phyloP scores from a whole-genome alignment of 2,113 vertebrate genomes.

The Boulengeromyrus knoepffleri region DNA sequence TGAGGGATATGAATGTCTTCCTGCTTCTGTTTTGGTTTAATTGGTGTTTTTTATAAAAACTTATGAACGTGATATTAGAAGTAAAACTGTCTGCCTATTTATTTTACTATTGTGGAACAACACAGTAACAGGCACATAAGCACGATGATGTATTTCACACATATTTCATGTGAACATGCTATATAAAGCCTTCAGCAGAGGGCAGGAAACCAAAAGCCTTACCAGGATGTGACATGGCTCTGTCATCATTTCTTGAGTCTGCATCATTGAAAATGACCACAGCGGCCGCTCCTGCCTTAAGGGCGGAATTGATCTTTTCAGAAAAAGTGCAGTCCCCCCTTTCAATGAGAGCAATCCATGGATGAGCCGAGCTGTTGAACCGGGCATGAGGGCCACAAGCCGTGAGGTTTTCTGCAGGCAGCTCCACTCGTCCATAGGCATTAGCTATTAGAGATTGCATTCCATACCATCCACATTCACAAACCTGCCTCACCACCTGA shows the following conservation, averaged over 20 bases:
- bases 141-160: background rate
- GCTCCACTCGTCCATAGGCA: constrained; percentile 46
- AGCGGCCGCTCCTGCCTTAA: constrained; percentile 52
- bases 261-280: constrained; percentile 62
- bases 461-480: constrained; percentile 38
- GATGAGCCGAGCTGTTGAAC: constrained; percentile 33
- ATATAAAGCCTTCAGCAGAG: background rate
- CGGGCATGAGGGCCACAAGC: constrained; percentile 51
- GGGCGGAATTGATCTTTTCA: constrained; percentile 57
- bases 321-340: constrained; percentile 67
- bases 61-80: background rate
- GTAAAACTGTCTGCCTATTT: background rate
- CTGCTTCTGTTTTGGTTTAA: background rate
- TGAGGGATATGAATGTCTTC: background rate
- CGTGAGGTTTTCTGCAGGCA: constrained; percentile 43
- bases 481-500: background rate
- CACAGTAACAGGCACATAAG: background rate
- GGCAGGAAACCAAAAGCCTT: constrained; percentile 37
- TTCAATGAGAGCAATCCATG: constrained; percentile 67
- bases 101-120: background rate
- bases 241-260: constrained; percentile 24
- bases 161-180: background rate
- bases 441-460: constrained; percentile 45
- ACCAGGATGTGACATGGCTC: constrained; percentile 58
- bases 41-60: background rate